Evolutionary conservation across 2,113 vertebrate species (phyloP).

Genomic region (Daphoenositta chrysoptera): DNA sequence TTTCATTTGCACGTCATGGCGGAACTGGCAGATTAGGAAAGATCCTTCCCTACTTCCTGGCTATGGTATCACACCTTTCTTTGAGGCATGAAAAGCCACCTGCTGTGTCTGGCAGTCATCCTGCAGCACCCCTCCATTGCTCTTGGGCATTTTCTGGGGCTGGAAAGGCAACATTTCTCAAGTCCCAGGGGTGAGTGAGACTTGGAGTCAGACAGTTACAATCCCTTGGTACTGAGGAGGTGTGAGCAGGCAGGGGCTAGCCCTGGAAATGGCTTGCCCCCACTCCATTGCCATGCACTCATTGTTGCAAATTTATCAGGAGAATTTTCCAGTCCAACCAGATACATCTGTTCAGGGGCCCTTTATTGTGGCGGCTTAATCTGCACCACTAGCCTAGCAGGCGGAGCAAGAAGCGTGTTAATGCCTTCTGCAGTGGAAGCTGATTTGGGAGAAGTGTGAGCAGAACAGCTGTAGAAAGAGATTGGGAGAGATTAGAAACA

Average conservation of each 20-base stretch:
- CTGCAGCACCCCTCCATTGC: background rate
- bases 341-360: background rate
- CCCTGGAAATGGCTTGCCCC: background rate
- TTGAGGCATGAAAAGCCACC: background rate
- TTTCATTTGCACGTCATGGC: background rate
- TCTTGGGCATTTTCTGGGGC: background rate
- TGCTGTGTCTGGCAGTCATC: background rate
- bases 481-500: background rate
- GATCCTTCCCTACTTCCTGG: background rate
- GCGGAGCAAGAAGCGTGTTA: background rate
- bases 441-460: background rate
- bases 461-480: background rate
- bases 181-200: background rate
- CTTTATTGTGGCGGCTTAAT: background rate
- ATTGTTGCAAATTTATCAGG: background rate
- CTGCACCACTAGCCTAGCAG: background rate
- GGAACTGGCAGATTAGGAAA: background rate
- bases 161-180: background rate
- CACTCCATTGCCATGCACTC: background rate
- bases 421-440: background rate
- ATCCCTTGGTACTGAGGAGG: no score
- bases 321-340: constrained; percentile 10
- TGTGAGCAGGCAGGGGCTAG: background rate
- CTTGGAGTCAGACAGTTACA: background rate
- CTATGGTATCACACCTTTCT: background rate